Base-by-base conservation (phyloP, 2,888 invertebrate species). In the Globia sparganii region DNA sequence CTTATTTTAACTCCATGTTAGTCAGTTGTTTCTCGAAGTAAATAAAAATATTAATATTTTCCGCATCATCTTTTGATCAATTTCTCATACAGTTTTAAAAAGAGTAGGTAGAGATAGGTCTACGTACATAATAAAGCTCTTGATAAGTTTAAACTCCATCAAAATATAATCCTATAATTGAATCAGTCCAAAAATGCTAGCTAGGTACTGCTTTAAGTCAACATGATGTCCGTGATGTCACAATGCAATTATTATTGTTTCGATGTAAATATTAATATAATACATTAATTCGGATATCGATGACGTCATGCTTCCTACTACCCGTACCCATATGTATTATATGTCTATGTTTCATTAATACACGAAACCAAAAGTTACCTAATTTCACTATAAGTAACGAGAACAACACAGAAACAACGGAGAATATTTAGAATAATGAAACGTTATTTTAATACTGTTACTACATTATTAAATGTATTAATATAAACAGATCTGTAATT, bases 371-470 rank as follows among this genome's bases (percentile, higher is more conserved):
- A 53, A 76, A 53, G n/a, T 43, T 56, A 68, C 71, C 53, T 59
- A 71, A 31, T 37, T 56, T 59, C 25, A 68, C 46, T 49, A 61
- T 59, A 67, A 46, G 61, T 46, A 40, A 66, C 15, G 28, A 79
- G 71, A 76, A 53, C 25, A 43, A 15, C 43, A 43, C 34, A 34
- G 34, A 34, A 34, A 34, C 3, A 34, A 68, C 71, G 49, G 40
- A 72, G 8, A 71, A 75, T 68, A 73, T 56, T 59, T 64, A 68
- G 31, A 77, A 67, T 72, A 75, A 78, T 74, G 34, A 70, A 83
- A 72, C 46, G 13, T 77, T 81, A 86, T 85, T 84, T 84, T 79
- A 82, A 69, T 80, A 83, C 49, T 74, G 72, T 84, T 88, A 53
- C 62, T 88, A 53, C 62, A 79, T 81, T 71, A 68, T 65, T 75